Base-by-base conservation (phyloP, 2,888 invertebrate species). In the Hyposoter dolosus region DNA sequence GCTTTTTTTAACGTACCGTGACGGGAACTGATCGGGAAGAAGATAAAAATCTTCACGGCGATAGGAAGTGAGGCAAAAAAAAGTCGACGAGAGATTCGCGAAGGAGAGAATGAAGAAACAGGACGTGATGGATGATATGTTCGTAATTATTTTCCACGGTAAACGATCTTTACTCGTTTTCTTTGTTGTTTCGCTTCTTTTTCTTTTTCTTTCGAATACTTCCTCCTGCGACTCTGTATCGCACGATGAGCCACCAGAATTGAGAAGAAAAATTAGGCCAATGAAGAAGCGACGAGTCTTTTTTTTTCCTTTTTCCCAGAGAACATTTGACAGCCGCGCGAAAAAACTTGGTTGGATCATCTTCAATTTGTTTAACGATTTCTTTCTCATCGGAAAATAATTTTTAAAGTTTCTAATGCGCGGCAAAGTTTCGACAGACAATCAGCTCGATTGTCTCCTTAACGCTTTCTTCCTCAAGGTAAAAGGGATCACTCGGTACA, bases 121-220 rank as follows among this genome's bases (percentile, higher is more conserved):
- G 32, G 7, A 28, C 45, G 82, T 90, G 91, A 90, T 91, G 88
- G 91, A 90, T 90, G 91, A 89, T n/a, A n/a, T 88, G 88, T 69
- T 79, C 82, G 90, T 89, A 91, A 91, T 91, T 91, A 91, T 91
- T 90, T 90, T 89, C 89, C 80, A 88, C 80, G 78, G 79, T 79
- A 56, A 79, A 82, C 60, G 78, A 66, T 72, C 72, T 28, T 68
- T 45, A 60, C 43, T 77, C 35, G 45, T 81, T 60, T 65, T n/a
- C 81, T 86, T 86, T 4, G 86, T 85, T 87, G 87, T 85, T 86
- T 90, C 85, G 84, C 79, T 47, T 78, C 72, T 74, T 81, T 65
- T 40, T 69, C 47, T 17, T 32, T 47, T 28, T 63, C 23, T 43
- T 23, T 69, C 35, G 6, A n/a, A 28, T 32, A 60, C 19, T 15